Conservation (phyloP, 2,888 invertebrate genomes). For the Empis stercorea region DNA sequence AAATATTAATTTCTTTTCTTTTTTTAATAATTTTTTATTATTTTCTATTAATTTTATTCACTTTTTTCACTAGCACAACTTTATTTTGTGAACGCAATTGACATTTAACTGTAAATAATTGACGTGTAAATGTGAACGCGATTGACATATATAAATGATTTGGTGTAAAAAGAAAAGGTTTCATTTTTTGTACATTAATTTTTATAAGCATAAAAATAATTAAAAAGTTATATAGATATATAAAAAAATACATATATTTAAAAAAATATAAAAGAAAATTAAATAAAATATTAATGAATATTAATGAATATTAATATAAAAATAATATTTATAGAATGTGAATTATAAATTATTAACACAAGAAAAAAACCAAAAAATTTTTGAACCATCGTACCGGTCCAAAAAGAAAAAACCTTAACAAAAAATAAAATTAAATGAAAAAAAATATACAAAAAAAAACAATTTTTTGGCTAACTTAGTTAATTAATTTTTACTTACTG, state of each 20-base stretch:
- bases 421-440: slow-evolving; percentile 15
- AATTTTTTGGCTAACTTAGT: no score
- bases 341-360: slow-evolving; percentile 7
- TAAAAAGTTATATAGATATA: no score
- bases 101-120: neutral
- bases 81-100: slow-evolving; percentile 4
- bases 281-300: no score
- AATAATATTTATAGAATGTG: neutral
- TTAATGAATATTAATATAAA: no score
- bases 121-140: no score
- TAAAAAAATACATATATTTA: no score
- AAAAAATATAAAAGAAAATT: no score
- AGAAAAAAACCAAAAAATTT: slow-evolving; percentile 16
- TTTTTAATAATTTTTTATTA: slow-evolving; percentile 6
- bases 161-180: neutral
- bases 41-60: neutral
- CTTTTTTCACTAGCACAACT: slow-evolving; percentile 1
- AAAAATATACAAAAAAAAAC: slow-evolving; percentile 6
- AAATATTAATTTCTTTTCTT: no score
- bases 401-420: slow-evolving; percentile 41
- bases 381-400: slow-evolving; percentile 38
- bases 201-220: no score
- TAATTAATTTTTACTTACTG: slow-evolving; percentile 34
- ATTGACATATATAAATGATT: slow-evolving; percentile 4
- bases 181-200: no score